Conservation (phyloP, 2,797 vertebrate genomes). For the Triplophysa bombifrons region DNA sequence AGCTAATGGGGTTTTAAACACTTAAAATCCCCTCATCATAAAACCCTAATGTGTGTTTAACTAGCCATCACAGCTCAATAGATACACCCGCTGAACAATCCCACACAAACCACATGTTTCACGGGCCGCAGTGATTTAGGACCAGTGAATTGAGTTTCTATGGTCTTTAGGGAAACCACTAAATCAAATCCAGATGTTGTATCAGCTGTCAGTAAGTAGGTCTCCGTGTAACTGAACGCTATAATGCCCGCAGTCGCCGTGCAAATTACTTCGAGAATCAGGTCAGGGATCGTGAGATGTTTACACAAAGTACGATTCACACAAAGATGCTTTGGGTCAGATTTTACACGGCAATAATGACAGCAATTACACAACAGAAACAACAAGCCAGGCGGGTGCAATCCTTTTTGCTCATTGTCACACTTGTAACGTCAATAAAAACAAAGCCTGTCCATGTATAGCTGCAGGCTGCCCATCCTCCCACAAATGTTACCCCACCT, state of each 20-base stretch:
- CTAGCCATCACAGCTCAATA: slow-evolving; percentile 23
- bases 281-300: slow-evolving; percentile 37
- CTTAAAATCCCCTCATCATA: neutral
- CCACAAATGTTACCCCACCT: slow-evolving; percentile 55
- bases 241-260: neutral
- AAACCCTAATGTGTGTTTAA: slow-evolving; percentile 29
- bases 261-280: slow-evolving; percentile 30
- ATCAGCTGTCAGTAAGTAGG: slow-evolving; percentile 9
- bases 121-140: slow-evolving; percentile 16
- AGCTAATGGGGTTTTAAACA: slow-evolving; percentile 8
- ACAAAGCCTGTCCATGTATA: slow-evolving; percentile 73
- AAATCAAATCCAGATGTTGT: slow-evolving; percentile 45
- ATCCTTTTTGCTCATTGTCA: neutral
- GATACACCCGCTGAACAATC: slow-evolving; percentile 25
- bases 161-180: slow-evolving; percentile 27
- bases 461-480: slow-evolving; percentile 73
- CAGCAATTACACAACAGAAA: neutral
- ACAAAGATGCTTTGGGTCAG: neutral
- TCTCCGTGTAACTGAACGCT: neutral
- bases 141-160: slow-evolving; percentile 21
- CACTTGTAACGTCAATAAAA: slow-evolving; percentile 60
- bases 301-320: slow-evolving; percentile 18
- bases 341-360: neutral
- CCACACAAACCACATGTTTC: slow-evolving; percentile 27
- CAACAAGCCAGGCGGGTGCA: neutral